Conservation (phyloP, 2,113 vertebrate species). For the Pterocles gutturalis region DNA sequence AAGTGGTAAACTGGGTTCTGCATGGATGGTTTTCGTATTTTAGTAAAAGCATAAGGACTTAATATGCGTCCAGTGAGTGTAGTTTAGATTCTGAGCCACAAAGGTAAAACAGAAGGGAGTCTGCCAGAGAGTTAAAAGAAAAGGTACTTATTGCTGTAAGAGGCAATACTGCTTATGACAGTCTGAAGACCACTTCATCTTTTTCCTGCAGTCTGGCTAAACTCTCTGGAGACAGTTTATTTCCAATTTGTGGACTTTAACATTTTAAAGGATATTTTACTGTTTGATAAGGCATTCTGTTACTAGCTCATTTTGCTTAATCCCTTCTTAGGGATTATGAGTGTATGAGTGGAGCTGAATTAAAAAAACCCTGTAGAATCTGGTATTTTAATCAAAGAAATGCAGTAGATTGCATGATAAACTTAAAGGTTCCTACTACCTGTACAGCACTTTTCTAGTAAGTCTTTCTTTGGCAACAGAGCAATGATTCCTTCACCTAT, state of each 20-base stretch:
- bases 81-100: not conserved
- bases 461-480: not conserved
- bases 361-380: not conserved
- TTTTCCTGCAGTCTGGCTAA: not conserved
- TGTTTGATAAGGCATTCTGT: not conserved
- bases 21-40: not conserved
- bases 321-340: too few species aligned
- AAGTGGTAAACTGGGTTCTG: not conserved
- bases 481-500: not conserved
- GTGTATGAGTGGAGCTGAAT: not conserved
- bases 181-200: not conserved
- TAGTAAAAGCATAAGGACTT: not conserved
- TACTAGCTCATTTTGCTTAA: not conserved
- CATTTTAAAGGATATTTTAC: not conserved
- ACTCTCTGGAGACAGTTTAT: not conserved
- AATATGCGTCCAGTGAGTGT: not conserved
- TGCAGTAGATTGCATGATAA: not conserved
- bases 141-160: not conserved
- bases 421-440: not conserved
- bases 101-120: not conserved
- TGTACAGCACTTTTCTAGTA: not conserved
- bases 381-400: not conserved
- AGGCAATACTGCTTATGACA: not conserved
- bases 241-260: not conserved
- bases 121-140: not conserved